These are phyloP conservation scores for Phaedon cochleariae DNA, from an alignment of 2,888 invertebrate species.

Conservation along the genomic window DNA sequence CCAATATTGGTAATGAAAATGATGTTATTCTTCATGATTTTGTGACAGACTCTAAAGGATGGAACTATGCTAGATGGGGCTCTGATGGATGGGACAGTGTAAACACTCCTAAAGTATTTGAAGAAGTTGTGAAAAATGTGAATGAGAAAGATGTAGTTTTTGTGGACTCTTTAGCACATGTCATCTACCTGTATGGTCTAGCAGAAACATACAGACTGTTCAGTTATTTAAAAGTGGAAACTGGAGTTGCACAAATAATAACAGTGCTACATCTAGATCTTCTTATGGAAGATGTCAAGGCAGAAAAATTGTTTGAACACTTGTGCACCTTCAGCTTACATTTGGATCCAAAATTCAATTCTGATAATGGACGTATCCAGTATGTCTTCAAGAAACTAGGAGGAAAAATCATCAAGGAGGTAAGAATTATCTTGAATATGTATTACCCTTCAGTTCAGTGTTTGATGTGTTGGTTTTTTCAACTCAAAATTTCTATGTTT, in stretches of 20 bases:
- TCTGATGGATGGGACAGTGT: conserved; percentile 39
- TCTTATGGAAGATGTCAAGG: conserved; percentile 59
- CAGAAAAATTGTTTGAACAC: conserved; percentile 63
- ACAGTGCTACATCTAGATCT: conserved; percentile 64
- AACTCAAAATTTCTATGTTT: too few species aligned
- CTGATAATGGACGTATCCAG: conserved; percentile 48
- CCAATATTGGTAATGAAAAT: conserved; percentile 15
- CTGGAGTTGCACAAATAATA: conserved; percentile 53
- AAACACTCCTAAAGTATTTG: conserved; percentile 32
- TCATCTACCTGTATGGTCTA: conserved; percentile 51
- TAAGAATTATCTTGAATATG: conserved; percentile 42
- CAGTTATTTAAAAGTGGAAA: conserved; percentile 50
- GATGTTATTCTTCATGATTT: conserved; percentile 47
- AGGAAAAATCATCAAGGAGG: conserved; percentile 65
- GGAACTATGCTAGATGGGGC: conserved; percentile 37
- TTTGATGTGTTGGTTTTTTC: too few species aligned
- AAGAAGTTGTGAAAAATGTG: conserved; percentile 36
- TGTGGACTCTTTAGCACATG: conserved; percentile 55
- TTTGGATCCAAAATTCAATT: conserved; percentile 60
- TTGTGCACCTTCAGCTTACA: conserved; percentile 56
- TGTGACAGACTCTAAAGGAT: conserved; percentile 45
- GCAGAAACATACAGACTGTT: conserved; percentile 49
- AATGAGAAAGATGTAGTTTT: conserved; percentile 48
- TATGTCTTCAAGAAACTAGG: conserved; percentile 64
- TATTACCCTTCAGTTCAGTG: too few species aligned